A percentile compares a stretch with the other conserved stretches of the same genome.
Conservation (phyloP, 2,888 invertebrate species). For the Drosophila fulvimacula region DNA sequence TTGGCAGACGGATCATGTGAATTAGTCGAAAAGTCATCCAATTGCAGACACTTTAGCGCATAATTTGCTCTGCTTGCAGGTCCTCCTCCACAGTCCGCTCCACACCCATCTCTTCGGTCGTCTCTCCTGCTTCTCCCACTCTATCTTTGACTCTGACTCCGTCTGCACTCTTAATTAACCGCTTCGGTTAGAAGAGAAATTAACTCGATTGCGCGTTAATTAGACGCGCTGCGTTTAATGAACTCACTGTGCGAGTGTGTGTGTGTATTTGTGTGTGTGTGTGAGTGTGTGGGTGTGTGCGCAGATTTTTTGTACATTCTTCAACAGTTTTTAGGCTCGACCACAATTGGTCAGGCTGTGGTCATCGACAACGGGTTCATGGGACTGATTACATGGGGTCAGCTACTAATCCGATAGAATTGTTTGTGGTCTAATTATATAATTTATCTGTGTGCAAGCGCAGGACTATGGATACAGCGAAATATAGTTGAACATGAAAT, state of each 20-base stretch:
- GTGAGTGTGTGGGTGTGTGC: constrained; percentile 17
- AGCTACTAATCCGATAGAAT: constrained; percentile 22
- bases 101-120: not conserved
- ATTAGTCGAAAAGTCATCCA: constrained; percentile 51
- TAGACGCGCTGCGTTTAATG: constrained; percentile 76
- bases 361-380: constrained; percentile 86
- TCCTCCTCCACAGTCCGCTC: constrained; percentile 10
- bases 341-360: constrained; percentile 87
- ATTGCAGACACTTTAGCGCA: constrained; percentile 72
- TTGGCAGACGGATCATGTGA: constrained; percentile 39
- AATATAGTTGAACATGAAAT: not conserved
- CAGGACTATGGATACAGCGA: not conserved
- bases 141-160: constrained; percentile 20
- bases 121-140: not conserved
- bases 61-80: constrained; percentile 53
- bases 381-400: constrained; percentile 85
- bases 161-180: constrained; percentile 74
- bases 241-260: constrained; percentile 51
- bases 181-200: constrained; percentile 76
- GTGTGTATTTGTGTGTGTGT: constrained; percentile 8
- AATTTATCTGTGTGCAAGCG: not conserved
- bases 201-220: constrained; percentile 81
- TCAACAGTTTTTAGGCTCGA: constrained; percentile 33
- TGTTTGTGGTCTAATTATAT: constrained; percentile 21
- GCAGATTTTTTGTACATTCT: constrained; percentile 38